Base-by-base conservation (phyloP, 2,113 vertebrate genomes). In the Aspidoscelis tigris region DNA sequence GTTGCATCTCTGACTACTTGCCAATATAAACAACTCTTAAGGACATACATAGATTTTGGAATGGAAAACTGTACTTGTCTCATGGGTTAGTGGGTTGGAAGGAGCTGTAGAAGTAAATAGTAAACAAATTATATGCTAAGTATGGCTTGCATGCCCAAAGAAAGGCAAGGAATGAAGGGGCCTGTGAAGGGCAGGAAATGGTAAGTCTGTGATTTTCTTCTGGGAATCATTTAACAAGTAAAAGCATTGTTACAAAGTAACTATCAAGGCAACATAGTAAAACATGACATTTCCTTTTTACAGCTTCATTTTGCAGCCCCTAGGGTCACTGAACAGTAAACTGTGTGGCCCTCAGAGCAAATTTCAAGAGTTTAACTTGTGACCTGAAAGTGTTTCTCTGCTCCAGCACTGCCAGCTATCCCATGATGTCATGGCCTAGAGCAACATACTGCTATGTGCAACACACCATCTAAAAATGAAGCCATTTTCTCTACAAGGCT, bases 401-500 rank as follows among this genome's bases (percentile, higher is more conserved):
- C 6, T 83, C 69, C 68, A n/a, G 16, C 8, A 14, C n/a, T 1
- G 71, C 71, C 75, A 77, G 55, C 4, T 11, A 3, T n/a, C 7
- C 82, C 65, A 80, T 16, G 18, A 18, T 14, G 7, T 12, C 0
- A 1, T 0, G 3, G 65, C 77, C 53, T 80, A 70, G 10, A 33
- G 58, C 88, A 85, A 82, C 0, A 2, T 86, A 33, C 39, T 33
- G 33, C 89, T 86, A 65, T 82, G 65, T 66, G 39, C 5, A 58
- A 3, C 64, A 80, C 83, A 81, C 79, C 68, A 81, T 90, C 86
- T 87, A 71, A 85, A 24, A 70, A 81, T 0, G 58, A 82, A 88
- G 80, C 5, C 39, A 80, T 39, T 55, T 85, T 78, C 2, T 76
- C 58, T 69, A 69, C 72, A 78, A 11, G 0, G 12, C 43, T 61